Evolutionary conservation across 2,888 invertebrate species (phyloP), one percentile per base, ranked within the genome.

Genomic region (Dynastes grantii): DNA sequence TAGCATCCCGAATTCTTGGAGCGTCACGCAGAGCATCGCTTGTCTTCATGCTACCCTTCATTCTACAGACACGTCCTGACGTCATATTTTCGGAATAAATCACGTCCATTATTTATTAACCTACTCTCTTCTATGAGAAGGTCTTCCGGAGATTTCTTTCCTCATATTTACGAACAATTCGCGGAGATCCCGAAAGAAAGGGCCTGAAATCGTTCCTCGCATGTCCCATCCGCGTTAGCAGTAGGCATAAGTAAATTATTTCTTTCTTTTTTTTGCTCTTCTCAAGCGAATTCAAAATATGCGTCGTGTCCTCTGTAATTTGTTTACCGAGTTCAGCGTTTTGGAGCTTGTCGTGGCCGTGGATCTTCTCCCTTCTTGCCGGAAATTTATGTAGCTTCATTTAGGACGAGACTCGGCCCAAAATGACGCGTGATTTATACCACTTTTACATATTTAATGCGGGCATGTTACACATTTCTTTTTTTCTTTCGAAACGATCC

Each of bases 371-470:
- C 55, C 22, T 58, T 22, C 22, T 16, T 22, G 22, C 55, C 55
- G n/a, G 68, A 76, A 70, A 79, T 79, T 79, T 79, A 79, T 77
- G 79, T 64, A 61, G 55, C 63, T 58, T 71, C 76, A 49, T 79
- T 76, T 78, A 76, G 67, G 76, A 37, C 16, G 58, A 49, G 45
- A 65, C 70, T 71, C 71, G 76, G 2, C 76, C 79, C 65, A 32
- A 77, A 73, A 76, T 76, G 79, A 79, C 79, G 58, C 61, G 79
- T 75, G 79, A 79, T 79, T 79, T 79, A 79, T 79, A 75, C 77
- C 61, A 79, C 76, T 73, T 73, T 76, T 77, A 73, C 79, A 77
- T 77, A 77, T 76, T 79, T 79, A 79, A 79, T 73, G 79, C 53
- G 70, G 55, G 51, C 77, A 64, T 73, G 76, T 79, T 79, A 79